Evolutionary conservation across 2,113 vertebrate genomes (phyloP).

Genomic region (Anolis sagrei): DNA sequence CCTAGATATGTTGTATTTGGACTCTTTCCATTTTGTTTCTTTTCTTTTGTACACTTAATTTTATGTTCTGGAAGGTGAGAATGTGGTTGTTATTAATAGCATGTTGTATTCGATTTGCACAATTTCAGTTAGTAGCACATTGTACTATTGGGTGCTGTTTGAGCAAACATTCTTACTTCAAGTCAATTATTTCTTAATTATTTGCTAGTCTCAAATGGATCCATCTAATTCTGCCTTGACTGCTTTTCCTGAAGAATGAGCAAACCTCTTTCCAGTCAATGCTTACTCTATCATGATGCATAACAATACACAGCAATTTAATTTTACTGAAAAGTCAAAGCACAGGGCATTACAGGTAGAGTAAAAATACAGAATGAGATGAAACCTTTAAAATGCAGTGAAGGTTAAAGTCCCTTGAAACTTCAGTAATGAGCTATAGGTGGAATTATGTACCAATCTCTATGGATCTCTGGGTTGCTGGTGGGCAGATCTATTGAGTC

Average conservation of each 20-base stretch:
- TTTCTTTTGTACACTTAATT: background rate
- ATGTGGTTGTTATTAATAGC: accelerated
- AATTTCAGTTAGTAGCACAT: too few relatives aligned
- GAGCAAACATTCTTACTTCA: background rate
- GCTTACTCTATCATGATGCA: background rate
- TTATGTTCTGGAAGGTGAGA: background rate
- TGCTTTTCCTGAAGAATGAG: constrained; percentile 4
- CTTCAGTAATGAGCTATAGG: background rate
- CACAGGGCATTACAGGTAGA: background rate
- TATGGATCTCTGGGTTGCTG: background rate
- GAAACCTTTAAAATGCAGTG: accelerated
- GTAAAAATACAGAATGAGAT: accelerated
- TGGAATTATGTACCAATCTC: background rate
- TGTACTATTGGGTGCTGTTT: background rate
- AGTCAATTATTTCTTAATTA: constrained; percentile 28
- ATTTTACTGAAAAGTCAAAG: constrained; percentile 27
- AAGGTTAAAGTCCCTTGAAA: background rate
- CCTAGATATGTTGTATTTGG: constrained; percentile 19
- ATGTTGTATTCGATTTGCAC: background rate
- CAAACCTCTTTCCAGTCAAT: constrained; percentile 16
- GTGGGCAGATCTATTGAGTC: too few relatives aligned
- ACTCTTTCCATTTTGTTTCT: background rate
- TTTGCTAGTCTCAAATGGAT: constrained; percentile 17
- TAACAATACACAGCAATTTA: background rate
- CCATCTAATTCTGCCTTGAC: background rate